A percentile compares a stretch with the other conserved stretches of the same genome.
Evolutionary conservation across 2,797 vertebrate species (phyloP).

Genomic region (Nannoperca australis): DNA sequence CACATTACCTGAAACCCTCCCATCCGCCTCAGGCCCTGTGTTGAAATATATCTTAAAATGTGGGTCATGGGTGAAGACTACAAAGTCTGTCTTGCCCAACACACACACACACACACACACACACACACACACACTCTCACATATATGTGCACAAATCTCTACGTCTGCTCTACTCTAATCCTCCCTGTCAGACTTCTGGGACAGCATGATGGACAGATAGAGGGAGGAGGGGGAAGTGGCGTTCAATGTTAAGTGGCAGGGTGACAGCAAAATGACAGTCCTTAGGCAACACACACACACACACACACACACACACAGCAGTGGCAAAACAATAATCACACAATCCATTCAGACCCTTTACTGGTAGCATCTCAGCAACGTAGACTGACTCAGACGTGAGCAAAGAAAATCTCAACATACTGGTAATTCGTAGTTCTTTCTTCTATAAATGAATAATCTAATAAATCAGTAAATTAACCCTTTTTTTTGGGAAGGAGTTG

Average conservation of each 20-base stretch:
- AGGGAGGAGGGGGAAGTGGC: slow-evolving; percentile 44
- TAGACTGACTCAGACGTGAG: neutral
- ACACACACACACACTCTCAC: slow-evolving; percentile 13
- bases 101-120: slow-evolving; percentile 10
- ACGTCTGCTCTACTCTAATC: slow-evolving; percentile 64
- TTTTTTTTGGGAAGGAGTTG: neutral
- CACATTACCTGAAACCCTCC: slow-evolving; percentile 64
- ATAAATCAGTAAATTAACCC: neutral
- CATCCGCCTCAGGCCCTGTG: slow-evolving; percentile 43
- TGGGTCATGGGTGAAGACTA: slow-evolving; percentile 69
- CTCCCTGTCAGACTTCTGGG: slow-evolving; percentile 62
- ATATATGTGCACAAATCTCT: slow-evolving; percentile 28
- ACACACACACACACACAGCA: slow-evolving; percentile 19
- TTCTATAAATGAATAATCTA: neutral
- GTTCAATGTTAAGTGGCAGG: slow-evolving; percentile 68
- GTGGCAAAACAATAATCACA: slow-evolving; percentile 64
- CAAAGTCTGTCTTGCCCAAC: slow-evolving; percentile 37
- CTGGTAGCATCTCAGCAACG: slow-evolving; percentile 3
- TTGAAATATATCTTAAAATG: slow-evolving; percentile 25
- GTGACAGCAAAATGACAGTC: slow-evolving; percentile 70
- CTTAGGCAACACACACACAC: slow-evolving; percentile 46
- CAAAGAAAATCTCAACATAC: neutral
- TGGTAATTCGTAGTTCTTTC: neutral
- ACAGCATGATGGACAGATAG: slow-evolving; percentile 73
- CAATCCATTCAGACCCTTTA: slow-evolving; percentile 36